phyloP scores from a whole-genome alignment of 2,113 vertebrate genomes.

The Cyprinodon tularosa region DNA sequence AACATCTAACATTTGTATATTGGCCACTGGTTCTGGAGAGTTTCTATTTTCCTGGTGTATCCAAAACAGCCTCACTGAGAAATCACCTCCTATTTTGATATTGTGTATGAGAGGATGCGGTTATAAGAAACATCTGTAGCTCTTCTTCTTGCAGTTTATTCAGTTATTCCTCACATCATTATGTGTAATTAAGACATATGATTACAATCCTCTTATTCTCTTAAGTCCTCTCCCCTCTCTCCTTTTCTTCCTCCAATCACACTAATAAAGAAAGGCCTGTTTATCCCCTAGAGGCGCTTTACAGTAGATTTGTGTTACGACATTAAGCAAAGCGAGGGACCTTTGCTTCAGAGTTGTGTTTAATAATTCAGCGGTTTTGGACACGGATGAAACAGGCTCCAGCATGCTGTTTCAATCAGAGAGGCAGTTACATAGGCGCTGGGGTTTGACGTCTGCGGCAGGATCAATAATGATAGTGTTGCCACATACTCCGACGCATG shows the following conservation, averaged over 20 bases:
- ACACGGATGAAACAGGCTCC: conserved; percentile 69
- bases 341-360: conserved; percentile 69
- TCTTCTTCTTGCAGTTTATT: conserved; percentile 44
- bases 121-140: conserved; percentile 33
- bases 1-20: conserved; percentile 16
- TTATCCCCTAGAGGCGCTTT: conserved; percentile 49
- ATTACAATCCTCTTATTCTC: conserved; percentile 61
- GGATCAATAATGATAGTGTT: conserved; percentile 73
- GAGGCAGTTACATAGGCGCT: conserved; percentile 68
- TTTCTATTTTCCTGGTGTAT: conserved; percentile 9
- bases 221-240: conserved; percentile 32
- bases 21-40: conserved; percentile 14
- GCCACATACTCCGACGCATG: conserved; percentile 58
- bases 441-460: conserved; percentile 69
- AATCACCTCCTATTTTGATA: conserved; percentile 30
- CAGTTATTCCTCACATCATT: conserved; percentile 42
- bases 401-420: conserved; percentile 79
- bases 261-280: conserved; percentile 63
- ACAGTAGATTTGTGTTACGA: conserved; percentile 55
- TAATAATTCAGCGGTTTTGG: conserved; percentile 76
- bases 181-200: conserved; percentile 46
- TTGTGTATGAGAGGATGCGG: conserved; percentile 24
- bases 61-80: conserved; percentile 23
- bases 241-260: conserved; percentile 43
- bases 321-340: conserved; percentile 54